Evolutionary conservation across 2,888 invertebrate species (phyloP).

Genomic region (Emmelina monodactyla): DNA sequence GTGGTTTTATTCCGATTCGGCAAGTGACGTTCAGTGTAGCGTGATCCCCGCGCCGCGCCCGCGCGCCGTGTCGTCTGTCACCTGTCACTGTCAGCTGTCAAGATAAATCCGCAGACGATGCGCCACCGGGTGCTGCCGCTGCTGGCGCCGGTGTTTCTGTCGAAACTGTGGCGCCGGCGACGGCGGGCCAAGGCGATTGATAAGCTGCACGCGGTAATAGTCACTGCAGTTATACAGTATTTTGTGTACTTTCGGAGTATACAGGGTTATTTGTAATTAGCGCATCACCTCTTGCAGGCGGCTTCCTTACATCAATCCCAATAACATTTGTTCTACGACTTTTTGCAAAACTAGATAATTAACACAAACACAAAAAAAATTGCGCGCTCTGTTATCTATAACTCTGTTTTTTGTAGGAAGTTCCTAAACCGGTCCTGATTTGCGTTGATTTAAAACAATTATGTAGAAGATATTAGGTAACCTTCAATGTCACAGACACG

Average conservation of each 20-base stretch:
- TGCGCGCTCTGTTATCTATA: no score
- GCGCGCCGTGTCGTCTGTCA: not conserved
- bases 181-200: constrained; percentile 49
- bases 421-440: no score
- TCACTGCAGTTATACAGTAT: not conserved
- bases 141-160: constrained; percentile 50
- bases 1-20: no score
- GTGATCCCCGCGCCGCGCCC: not conserved
- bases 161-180: constrained; percentile 45
- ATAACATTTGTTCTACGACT: no score
- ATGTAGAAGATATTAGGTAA: no score
- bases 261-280: not conserved
- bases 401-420: no score
- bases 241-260: not conserved
- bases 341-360: no score
- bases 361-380: no score
- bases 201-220: constrained; percentile 45
- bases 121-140: constrained; percentile 53
- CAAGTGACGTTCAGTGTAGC: not conserved
- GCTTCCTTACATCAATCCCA: no score
- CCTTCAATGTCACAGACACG: no score
- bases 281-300: no score
- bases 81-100: constrained; percentile 22
- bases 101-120: constrained; percentile 62
- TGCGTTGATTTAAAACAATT: no score